These are phyloP conservation scores for Hippoglossus stenolepis DNA, from an alignment of 2,113 vertebrate genomes.

Conservation along the genomic window DNA sequence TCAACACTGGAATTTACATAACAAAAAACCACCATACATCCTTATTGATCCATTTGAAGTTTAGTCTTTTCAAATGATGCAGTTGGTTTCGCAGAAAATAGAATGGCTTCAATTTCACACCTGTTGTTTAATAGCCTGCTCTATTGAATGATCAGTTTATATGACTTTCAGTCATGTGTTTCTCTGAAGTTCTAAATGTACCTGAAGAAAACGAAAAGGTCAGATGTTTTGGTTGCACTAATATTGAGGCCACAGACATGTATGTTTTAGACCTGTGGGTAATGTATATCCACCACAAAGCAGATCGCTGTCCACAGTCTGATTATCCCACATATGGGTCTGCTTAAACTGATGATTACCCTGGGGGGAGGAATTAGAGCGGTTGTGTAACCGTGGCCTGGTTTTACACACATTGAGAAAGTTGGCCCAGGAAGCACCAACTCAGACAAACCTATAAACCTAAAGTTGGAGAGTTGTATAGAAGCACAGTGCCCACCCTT, in stretches of 20 bases:
- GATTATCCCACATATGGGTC: conserved; percentile 69
- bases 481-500: conserved; percentile 30
- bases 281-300: conserved; percentile 44
- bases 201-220: neutral
- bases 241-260: neutral
- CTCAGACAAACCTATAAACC: conserved; percentile 56
- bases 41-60: neutral
- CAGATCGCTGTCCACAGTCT: conserved; percentile 30
- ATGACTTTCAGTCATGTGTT: neutral
- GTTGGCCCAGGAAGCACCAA: conserved; percentile 38
- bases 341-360: conserved; percentile 60
- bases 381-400: conserved; percentile 65
- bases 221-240: neutral
- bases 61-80: neutral
- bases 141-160: neutral
- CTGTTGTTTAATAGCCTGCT: neutral
- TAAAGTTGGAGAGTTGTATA: conserved; percentile 26
- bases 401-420: conserved; percentile 63
- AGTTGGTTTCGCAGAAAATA: neutral
- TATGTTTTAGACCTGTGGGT: conserved; percentile 33
- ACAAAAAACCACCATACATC: neutral
- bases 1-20: neutral
- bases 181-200: neutral
- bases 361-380: conserved; percentile 31
- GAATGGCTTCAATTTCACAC: too few relatives aligned